phyloP scores from a whole-genome alignment of 1,140 invertebrate genomes.

The Diorhabda elongata region DNA sequence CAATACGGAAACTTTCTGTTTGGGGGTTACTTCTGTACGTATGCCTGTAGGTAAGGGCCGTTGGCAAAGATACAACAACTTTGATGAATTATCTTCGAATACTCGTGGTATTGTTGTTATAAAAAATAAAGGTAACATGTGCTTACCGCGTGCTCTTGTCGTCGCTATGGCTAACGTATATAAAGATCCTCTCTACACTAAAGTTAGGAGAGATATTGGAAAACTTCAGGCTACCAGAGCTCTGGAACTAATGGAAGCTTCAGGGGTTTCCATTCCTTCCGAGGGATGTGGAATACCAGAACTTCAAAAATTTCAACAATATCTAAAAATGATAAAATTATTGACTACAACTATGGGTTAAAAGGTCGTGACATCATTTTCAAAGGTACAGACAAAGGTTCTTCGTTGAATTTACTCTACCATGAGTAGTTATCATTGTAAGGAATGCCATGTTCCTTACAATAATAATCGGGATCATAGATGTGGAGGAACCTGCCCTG shows the following conservation, averaged over 20 bases:
- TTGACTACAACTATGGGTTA: neutral
- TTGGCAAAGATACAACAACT: neutral
- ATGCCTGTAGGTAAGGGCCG: too few species aligned
- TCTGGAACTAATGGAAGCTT: neutral
- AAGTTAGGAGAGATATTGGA: conserved; percentile 12
- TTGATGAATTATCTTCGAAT: neutral
- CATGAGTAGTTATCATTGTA: conserved; percentile 9
- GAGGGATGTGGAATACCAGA: too few species aligned
- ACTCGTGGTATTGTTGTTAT: neutral
- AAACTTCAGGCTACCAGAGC: neutral
- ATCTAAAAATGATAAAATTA: neutral
- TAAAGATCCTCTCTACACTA: conserved; percentile 4
- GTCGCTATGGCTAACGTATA: conserved; percentile 10
- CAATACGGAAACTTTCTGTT: neutral
- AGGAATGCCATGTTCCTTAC: conserved; percentile 11
- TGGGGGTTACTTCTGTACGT: too few species aligned
- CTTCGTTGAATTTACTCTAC: conserved; percentile 8
- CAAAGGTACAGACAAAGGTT: neutral
- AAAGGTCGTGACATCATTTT: conserved; percentile 14
- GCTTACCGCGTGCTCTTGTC: neutral
- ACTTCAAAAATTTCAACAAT: neutral
- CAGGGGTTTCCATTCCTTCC: too few species aligned
- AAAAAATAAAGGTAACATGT: conserved; percentile 8
- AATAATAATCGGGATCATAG: neutral
- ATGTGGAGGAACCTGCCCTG: conserved; percentile 10